Conservation (phyloP, 2,888 invertebrate species). For the Eilema sororculum region DNA sequence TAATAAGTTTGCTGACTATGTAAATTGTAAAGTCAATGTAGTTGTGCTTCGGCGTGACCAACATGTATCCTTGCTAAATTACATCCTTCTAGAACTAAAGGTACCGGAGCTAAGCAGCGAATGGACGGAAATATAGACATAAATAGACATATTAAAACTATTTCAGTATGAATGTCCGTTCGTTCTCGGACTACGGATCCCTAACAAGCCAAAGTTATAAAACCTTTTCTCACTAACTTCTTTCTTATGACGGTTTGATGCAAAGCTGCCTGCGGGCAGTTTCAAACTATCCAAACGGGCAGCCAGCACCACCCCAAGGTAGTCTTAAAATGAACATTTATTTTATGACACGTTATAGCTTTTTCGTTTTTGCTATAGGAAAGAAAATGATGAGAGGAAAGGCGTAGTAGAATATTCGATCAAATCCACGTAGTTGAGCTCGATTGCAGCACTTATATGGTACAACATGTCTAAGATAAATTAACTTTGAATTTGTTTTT, state of each 20-base stretch:
- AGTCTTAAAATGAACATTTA: conserved; percentile 11
- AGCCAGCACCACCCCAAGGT: conserved; percentile 10
- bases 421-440: neutral
- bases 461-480: conserved; percentile 1
- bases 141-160: no score
- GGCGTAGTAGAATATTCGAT: neutral
- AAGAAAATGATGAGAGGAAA: neutral
- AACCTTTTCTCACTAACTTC: conserved; percentile 12
- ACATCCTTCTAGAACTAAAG: neutral
- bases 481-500: neutral
- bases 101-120: neutral
- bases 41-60: neutral
- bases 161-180: no score
- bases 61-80: neutral
- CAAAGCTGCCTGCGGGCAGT: conserved; percentile 11
- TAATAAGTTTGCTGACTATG: no score
- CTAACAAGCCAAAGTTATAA: neutral
- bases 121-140: neutral
- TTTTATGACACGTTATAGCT: conserved; percentile 3
- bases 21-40: no score
- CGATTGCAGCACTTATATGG: neutral
- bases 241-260: conserved; percentile 6
- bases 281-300: conserved; percentile 10
- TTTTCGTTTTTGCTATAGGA: neutral
- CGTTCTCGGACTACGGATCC: neutral